These are phyloP conservation scores for Galaxea fascicularis DNA, from an alignment of 92 coral and sea anemone genomes.

Conservation along the genomic window DNA sequence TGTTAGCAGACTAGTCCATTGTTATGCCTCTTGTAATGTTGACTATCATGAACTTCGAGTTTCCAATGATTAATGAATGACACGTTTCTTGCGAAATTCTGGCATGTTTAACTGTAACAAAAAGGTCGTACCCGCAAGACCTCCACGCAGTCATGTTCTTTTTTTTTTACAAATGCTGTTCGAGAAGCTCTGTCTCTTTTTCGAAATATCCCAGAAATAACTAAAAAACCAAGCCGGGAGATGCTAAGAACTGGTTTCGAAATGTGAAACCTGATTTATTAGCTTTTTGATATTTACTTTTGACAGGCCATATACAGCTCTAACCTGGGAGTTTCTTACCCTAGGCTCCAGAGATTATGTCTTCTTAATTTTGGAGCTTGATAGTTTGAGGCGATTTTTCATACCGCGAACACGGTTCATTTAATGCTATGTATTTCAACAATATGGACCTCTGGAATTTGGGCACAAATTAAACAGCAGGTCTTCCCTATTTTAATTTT, in stretches of 20 bases:
- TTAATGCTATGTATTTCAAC: too few species aligned
- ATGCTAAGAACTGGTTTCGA: constrained; percentile 9
- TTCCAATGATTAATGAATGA: background rate
- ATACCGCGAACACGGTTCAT: too few species aligned
- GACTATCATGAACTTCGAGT: background rate
- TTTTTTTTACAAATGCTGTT: constrained; percentile 8
- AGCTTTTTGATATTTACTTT: too few species aligned
- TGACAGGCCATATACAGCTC: too few species aligned
- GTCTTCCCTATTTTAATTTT: too few species aligned
- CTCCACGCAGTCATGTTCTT: constrained; percentile 15
- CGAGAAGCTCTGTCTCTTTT: constrained; percentile 15
- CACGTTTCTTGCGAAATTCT: background rate
- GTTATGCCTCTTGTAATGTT: constrained; percentile 4
- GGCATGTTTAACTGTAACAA: background rate
- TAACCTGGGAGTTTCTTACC: too few species aligned
- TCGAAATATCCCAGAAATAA: constrained; percentile 13
- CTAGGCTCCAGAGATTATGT: too few species aligned
- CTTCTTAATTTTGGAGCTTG: constrained; percentile 29
- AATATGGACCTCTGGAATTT: too few species aligned
- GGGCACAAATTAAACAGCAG: too few species aligned
- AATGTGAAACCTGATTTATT: constrained; percentile 12
- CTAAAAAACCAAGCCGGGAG: background rate
- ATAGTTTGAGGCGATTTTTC: constrained; percentile 9
- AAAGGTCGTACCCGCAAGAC: background rate
- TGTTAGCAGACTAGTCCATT: background rate